These are phyloP conservation scores for Leucophenga varia DNA, from an alignment of 1,140 invertebrate species.

Conservation along the genomic window DNA sequence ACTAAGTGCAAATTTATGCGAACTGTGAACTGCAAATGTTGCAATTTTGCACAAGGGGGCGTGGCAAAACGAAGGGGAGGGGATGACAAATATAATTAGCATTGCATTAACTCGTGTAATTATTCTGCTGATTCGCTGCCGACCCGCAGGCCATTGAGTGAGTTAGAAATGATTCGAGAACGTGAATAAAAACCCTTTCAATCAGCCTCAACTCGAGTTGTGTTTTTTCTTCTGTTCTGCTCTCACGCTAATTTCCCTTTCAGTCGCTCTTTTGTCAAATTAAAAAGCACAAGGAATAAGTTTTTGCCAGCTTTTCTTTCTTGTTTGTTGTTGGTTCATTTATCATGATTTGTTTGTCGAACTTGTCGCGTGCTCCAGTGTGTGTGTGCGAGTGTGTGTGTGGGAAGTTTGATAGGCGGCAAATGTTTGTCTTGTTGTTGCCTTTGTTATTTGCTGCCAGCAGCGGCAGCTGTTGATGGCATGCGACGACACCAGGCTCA, in stretches of 20 bases:
- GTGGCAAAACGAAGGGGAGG: neutral
- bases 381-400: conserved; percentile 17
- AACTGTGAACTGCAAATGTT: conserved; percentile 23
- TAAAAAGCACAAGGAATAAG: conserved; percentile 38
- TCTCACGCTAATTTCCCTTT: conserved; percentile 43
- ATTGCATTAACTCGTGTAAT: conserved; percentile 34
- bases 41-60: conserved; percentile 16
- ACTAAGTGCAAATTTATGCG: conserved; percentile 35
- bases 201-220: conserved; percentile 24
- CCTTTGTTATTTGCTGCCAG: conserved; percentile 32
- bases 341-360: conserved; percentile 53
- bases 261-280: conserved; percentile 46
- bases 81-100: conserved; percentile 30
- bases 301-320: conserved; percentile 20
- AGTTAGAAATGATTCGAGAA: conserved; percentile 4
- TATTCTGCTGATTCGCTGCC: conserved; percentile 26
- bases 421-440: conserved; percentile 43
- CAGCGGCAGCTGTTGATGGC: conserved; percentile 18
- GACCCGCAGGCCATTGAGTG: neutral
- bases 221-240: too few relatives aligned
- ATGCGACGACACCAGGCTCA: conserved; percentile 34
- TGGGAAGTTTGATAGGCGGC: conserved; percentile 36
- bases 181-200: too few relatives aligned
- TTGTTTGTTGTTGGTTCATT: conserved; percentile 42
- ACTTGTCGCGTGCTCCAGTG: too few relatives aligned